Conservation (phyloP, 2,888 invertebrate genomes). For the Stratiomys singularior region DNA sequence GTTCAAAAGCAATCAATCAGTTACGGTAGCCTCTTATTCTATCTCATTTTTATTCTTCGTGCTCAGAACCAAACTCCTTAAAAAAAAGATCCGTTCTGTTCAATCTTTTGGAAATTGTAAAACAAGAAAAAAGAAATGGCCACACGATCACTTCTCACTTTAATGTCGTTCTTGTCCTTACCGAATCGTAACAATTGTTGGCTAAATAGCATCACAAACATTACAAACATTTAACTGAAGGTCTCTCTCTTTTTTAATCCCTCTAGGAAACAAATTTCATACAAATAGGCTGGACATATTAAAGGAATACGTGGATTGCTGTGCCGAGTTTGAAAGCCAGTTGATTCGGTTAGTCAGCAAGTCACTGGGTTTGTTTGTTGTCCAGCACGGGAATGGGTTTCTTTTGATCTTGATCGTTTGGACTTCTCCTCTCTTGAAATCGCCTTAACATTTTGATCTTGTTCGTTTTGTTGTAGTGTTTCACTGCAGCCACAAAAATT, state of each 20-base stretch:
- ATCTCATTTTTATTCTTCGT: conserved; percentile 18
- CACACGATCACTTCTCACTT: conserved; percentile 42
- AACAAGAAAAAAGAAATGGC: conserved; percentile 10
- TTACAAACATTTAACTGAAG: conserved; percentile 27
- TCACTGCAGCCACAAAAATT: neutral
- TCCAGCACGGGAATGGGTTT: neutral
- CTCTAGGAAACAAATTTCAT: conserved; percentile 37
- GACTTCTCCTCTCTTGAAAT: conserved; percentile 9
- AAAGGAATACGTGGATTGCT: neutral
- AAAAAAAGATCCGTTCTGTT: neutral
- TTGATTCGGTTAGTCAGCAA: neutral
- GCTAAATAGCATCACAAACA: conserved; percentile 37
- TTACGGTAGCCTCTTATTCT: conserved; percentile 47
- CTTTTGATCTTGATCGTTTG: conserved; percentile 26
- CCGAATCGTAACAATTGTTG: conserved; percentile 35
- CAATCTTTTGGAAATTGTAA: neutral
- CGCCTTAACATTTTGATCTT: neutral
- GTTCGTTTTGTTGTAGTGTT: neutral
- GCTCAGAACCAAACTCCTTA: conserved; percentile 12
- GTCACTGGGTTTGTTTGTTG: neutral
- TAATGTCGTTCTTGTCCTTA: conserved; percentile 41
- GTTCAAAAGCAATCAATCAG: conserved; percentile 44
- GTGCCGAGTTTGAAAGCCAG: neutral
- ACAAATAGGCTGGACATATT: conserved; percentile 23
- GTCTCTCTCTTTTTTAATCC: conserved; percentile 22